phyloP scores from a whole-genome alignment of 2,797 vertebrate genomes.

The Discoglossus pictus region DNA sequence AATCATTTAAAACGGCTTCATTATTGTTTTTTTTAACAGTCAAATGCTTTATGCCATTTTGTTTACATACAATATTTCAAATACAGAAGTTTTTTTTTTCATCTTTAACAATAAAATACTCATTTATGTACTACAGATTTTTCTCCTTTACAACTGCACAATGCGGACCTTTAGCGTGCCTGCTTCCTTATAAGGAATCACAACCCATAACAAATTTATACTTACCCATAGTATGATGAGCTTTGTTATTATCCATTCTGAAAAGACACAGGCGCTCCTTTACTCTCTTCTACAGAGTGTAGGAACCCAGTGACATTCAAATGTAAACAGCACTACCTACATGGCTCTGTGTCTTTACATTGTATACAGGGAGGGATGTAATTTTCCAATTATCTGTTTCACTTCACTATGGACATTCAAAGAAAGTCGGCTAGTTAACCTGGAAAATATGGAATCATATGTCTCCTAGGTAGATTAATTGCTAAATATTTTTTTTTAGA shows the following conservation, averaged over 20 bases:
- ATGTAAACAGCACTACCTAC: not conserved
- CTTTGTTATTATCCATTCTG: conserved; percentile 1
- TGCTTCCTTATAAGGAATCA: conserved; percentile 21
- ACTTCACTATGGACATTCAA: conserved; percentile 11
- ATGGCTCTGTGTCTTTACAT: conserved; percentile 4
- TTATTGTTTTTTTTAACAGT: too few relatives aligned
- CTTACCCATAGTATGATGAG: not conserved
- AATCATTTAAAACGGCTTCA: too few relatives aligned
- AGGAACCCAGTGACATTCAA: conserved; percentile 10
- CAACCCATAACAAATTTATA: not conserved
- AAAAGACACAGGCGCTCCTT: conserved; percentile 3
- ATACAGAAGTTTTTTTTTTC: too few relatives aligned
- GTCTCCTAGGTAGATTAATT: not conserved
- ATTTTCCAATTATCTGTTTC: conserved; percentile 29
- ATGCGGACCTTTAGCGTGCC: not conserved
- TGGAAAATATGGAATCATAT: not conserved
- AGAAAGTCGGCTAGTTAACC: not conserved
- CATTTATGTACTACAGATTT: too few relatives aligned
- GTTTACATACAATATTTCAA: too few relatives aligned
- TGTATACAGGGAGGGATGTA: not conserved
- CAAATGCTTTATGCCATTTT: too few relatives aligned
- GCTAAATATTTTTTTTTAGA: too few relatives aligned
- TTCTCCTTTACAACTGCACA: not conserved
- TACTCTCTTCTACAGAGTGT: not conserved
- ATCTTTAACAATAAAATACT: too few relatives aligned